Percentiles rank a stretch among this genome's conserved stretches.
These are phyloP conservation scores for Aphaenogaster ashmeadi DNA, from an alignment of 1,140 invertebrate genomes.

Conservation along the genomic window DNA sequence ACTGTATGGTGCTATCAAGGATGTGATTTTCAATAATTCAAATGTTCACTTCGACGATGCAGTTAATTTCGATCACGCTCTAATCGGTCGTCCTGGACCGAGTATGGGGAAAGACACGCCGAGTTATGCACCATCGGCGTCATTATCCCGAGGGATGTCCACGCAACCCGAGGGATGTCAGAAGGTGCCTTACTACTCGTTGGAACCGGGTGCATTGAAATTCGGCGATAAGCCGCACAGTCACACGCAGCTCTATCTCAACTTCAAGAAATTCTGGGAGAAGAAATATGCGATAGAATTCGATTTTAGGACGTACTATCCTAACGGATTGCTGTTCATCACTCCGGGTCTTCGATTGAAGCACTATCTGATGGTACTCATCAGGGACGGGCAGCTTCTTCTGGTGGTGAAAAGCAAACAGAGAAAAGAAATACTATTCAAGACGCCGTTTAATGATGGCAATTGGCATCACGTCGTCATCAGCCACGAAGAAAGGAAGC, in stretches of 20 bases:
- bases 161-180: slow-evolving; percentile 87
- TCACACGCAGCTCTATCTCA: slow-evolving; percentile 91
- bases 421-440: slow-evolving; percentile 89
- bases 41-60: slow-evolving; percentile 90
- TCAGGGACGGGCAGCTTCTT: slow-evolving; percentile 91
- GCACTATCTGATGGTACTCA: slow-evolving; percentile 91
- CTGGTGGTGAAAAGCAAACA: slow-evolving; percentile 90
- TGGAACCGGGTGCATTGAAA: slow-evolving; percentile 94
- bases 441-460: slow-evolving; percentile 92
- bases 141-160: slow-evolving; percentile 83
- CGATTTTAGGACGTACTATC: slow-evolving; percentile 95
- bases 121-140: slow-evolving; percentile 80
- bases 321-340: slow-evolving; percentile 93
- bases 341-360: slow-evolving; percentile 90
- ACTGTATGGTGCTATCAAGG: slow-evolving; percentile 92
- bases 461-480: slow-evolving; percentile 93
- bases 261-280: slow-evolving; percentile 89
- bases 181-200: slow-evolving; percentile 91
- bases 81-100: slow-evolving; percentile 91
- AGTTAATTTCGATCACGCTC: slow-evolving; percentile 90
- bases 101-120: slow-evolving; percentile 88
- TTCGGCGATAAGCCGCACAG: slow-evolving; percentile 94
- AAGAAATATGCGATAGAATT: slow-evolving; percentile 93
- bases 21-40: slow-evolving; percentile 90
- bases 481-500: slow-evolving; percentile 88